phyloP scores from a whole-genome alignment of 1,140 invertebrate genomes.

The Danaus plexippus region DNA sequence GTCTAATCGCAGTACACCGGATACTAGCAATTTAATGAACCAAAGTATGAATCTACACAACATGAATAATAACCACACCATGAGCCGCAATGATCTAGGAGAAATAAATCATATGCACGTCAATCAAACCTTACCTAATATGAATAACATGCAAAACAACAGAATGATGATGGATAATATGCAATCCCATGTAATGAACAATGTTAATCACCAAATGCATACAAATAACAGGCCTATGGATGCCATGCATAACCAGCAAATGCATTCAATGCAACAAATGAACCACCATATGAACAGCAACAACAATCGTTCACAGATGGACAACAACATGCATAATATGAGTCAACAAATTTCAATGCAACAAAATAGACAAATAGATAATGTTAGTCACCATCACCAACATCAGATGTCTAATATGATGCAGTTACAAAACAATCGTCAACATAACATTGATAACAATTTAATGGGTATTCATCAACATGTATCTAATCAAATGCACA shows the following conservation, averaged over 20 bases:
- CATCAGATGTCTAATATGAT: slow-evolving; percentile 62
- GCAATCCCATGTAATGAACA: slow-evolving; percentile 52
- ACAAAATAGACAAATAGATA: slow-evolving; percentile 62
- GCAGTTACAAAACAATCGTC: slow-evolving; percentile 59
- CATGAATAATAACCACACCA: slow-evolving; percentile 44
- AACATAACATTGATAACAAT: slow-evolving; percentile 47
- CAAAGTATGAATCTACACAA: slow-evolving; percentile 59
- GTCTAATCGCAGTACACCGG: slow-evolving; percentile 50
- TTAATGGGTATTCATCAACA: slow-evolving; percentile 62
- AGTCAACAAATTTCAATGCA: slow-evolving; percentile 57
- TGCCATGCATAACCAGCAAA: slow-evolving; percentile 54
- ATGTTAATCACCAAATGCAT: slow-evolving; percentile 56
- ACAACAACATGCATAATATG: slow-evolving; percentile 52
- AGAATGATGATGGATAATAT: slow-evolving; percentile 63
- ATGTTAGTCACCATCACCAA: slow-evolving; percentile 52
- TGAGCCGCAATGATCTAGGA: slow-evolving; percentile 47
- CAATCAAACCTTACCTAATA: slow-evolving; percentile 53
- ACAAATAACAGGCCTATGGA: slow-evolving; percentile 52
- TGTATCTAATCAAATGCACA: slow-evolving; percentile 60
- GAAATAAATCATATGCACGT: slow-evolving; percentile 64
- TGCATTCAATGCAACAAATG: slow-evolving; percentile 61
- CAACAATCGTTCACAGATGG: slow-evolving; percentile 44
- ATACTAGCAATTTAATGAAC: slow-evolving; percentile 48
- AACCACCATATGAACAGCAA: slow-evolving; percentile 52
- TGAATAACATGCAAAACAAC: slow-evolving; percentile 65